Evolutionary conservation across 2,888 invertebrate genomes (phyloP).

Genomic region (Strigamia transsilvanica): DNA sequence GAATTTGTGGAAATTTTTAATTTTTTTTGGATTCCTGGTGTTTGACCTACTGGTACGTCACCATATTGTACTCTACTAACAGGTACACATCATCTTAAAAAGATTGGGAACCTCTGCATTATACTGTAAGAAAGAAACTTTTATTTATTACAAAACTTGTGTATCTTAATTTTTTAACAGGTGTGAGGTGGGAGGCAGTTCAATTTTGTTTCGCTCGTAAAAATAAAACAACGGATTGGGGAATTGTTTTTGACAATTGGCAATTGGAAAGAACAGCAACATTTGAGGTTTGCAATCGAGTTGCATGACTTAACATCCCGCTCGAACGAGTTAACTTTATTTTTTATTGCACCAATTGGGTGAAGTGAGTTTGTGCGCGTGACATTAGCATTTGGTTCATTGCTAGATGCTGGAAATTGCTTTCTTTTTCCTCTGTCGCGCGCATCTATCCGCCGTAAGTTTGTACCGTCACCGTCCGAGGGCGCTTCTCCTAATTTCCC

Average conservation of each 20-base stretch:
- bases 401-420: conserved; percentile 17
- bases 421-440: background rate
- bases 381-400: conserved; percentile 37
- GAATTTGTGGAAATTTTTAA: no score
- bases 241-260: conserved; percentile 1
- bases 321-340: conserved; percentile 23
- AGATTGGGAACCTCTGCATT: no score
- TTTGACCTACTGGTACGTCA: no score
- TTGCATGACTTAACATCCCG: background rate
- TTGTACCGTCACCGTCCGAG: conserved; percentile 22
- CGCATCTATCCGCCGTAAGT: background rate
- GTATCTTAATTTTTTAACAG: no score
- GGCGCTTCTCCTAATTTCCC: conserved; percentile 38
- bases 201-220: background rate
- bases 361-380: conserved; percentile 36
- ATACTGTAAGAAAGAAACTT: no score
- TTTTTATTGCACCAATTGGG: conserved; percentile 26
- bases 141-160: no score
- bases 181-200: no score
- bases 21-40: no score
- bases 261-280: background rate
- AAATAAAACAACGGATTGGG: background rate
- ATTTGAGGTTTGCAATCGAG: conserved; percentile 12
- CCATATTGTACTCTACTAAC: no score
- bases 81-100: no score